Conservation (phyloP, 2,113 vertebrate species). For the Trichomycterus rosablanca region DNA sequence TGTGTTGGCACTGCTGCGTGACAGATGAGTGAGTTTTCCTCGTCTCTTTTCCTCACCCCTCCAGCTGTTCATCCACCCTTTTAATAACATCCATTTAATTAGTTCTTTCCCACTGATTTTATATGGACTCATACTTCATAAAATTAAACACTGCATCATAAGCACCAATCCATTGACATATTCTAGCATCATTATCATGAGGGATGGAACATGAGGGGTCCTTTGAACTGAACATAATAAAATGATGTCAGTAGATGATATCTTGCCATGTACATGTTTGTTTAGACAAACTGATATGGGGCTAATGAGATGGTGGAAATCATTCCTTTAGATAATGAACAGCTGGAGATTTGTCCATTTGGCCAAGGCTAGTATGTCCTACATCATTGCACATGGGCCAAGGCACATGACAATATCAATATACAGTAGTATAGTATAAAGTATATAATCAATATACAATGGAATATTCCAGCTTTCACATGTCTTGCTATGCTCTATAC, state of each 20-base stretch:
- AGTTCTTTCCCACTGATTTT: not conserved
- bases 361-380: not conserved
- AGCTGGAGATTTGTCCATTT: constrained; percentile 7
- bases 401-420: too few relatives aligned
- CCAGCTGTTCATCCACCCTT: not conserved
- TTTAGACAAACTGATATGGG: not conserved
- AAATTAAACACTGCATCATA: constrained; percentile 6
- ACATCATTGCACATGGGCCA: too few relatives aligned
- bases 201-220: not conserved
- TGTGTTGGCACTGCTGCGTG: not conserved
- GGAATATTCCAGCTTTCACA: too few relatives aligned
- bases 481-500: too few relatives aligned
- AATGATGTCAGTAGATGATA: not conserved
- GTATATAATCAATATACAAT: too few relatives aligned
- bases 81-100: not conserved
- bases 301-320: constrained; percentile 14
- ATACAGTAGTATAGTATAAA: too few relatives aligned
- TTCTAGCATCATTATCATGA: constrained; percentile 2
- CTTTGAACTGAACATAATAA: constrained; percentile 8
- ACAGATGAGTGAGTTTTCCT: not conserved
- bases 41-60: not conserved
- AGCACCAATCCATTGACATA: constrained; percentile 2
- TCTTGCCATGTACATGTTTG: constrained; percentile 3
- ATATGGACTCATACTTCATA: not conserved
- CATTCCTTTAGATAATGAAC: constrained; percentile 32